These are phyloP conservation scores for Solenodon paradoxus DNA, from an alignment of 2,113 vertebrate species.

Conservation along the genomic window DNA sequence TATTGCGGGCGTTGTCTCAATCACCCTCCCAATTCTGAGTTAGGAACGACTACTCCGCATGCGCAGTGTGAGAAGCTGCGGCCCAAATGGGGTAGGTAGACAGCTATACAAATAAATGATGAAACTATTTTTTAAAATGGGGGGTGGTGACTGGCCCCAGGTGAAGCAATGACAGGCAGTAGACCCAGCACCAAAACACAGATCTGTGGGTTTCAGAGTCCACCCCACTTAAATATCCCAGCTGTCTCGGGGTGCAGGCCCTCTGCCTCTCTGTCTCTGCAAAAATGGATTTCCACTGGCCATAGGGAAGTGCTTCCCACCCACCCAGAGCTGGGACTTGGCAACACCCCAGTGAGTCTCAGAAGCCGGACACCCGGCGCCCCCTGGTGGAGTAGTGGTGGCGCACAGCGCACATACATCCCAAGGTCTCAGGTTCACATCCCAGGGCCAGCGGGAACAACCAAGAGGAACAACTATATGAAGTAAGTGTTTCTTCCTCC, in stretches of 20 bases:
- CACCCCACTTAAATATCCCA: not conserved
- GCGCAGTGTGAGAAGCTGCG: not conserved
- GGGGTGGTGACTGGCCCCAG: not conserved
- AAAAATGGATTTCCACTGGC: not conserved
- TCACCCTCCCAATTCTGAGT: not conserved
- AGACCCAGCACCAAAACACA: not conserved
- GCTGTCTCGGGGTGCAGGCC: not conserved
- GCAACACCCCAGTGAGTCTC: too few relatives aligned
- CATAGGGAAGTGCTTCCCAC: not conserved
- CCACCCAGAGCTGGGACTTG: not conserved
- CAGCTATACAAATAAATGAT: too few relatives aligned
- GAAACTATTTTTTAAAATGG: too few relatives aligned
- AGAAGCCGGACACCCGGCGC: not conserved
- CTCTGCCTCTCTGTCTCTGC: not conserved
- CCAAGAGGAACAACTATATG: too few relatives aligned
- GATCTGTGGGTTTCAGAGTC: not conserved
- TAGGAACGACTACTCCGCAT: too few relatives aligned
- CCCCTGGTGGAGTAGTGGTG: too few relatives aligned
- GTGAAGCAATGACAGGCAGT: not conserved
- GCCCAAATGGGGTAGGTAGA: not conserved
- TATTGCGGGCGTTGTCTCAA: fast-evolving
- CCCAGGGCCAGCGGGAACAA: too few relatives aligned
- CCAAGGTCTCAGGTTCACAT: too few relatives aligned
- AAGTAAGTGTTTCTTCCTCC: too few relatives aligned
- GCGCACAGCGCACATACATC: too few relatives aligned